Conservation (phyloP, 2,113 vertebrate genomes). For the Oceanites oceanicus region DNA sequence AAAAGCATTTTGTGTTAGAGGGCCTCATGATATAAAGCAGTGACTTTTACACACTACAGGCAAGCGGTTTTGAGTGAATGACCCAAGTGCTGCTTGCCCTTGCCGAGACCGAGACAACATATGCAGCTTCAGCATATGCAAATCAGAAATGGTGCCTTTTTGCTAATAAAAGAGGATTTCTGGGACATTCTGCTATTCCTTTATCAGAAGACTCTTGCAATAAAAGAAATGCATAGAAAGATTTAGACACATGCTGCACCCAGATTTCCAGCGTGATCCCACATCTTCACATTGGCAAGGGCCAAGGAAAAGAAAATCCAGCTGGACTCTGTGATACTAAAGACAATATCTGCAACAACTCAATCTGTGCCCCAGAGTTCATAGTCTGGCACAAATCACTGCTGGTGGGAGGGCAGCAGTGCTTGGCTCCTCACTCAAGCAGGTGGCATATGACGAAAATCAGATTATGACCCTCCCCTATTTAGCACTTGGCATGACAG, state of each 20-base stretch:
- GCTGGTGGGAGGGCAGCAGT: neutral
- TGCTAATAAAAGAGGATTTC: neutral
- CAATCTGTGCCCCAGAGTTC: neutral
- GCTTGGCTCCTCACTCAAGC: neutral
- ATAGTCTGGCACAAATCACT: neutral
- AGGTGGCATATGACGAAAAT: neutral
- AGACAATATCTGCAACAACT: neutral
- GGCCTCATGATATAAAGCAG: neutral
- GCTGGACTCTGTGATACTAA: neutral
- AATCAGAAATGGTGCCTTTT: neutral
- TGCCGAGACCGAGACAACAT: neutral
- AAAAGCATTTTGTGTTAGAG: neutral
- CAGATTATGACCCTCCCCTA: neutral
- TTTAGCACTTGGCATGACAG: neutral
- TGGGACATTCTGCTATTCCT: neutral
- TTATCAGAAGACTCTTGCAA: neutral
- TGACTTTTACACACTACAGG: neutral
- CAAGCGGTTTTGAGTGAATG: neutral
- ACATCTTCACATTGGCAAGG: neutral
- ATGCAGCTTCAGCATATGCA: neutral
- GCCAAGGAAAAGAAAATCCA: neutral
- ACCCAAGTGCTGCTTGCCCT: neutral
- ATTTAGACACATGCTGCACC: neutral
- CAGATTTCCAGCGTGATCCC: neutral
- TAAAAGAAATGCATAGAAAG: neutral